phyloP scores from a whole-genome alignment of 2,888 invertebrate species.

The Melieria picta region DNA sequence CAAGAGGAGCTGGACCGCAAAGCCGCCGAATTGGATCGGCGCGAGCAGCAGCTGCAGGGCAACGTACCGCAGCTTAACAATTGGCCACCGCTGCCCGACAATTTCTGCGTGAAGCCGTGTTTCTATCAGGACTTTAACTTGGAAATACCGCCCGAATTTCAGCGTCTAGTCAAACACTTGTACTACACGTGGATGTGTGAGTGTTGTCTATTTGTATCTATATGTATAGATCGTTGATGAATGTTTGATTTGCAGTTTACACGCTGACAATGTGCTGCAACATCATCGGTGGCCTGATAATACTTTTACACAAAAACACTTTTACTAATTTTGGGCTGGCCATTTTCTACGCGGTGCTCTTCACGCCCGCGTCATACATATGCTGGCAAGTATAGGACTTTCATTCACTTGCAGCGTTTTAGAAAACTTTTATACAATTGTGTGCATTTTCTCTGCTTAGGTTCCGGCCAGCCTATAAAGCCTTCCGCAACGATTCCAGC shows the following conservation, averaged over 20 bases:
- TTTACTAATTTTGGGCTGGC: constrained; percentile 86
- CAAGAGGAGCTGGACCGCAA: constrained; percentile 93
- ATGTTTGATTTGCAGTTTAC: constrained; percentile 78
- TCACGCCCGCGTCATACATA: constrained; percentile 96
- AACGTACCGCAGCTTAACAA: constrained; percentile 85
- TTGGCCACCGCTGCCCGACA: constrained; percentile 97
- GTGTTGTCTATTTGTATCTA: constrained; percentile 64
- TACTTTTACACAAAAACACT: constrained; percentile 73
- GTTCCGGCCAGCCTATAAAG: constrained; percentile 98
- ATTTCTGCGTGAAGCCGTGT: constrained; percentile 95
- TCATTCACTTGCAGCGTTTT: background rate
- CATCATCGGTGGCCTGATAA: constrained; percentile 83
- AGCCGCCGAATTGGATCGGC: constrained; percentile 86
- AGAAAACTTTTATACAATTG: constrained; percentile 5
- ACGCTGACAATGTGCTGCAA: constrained; percentile 86
- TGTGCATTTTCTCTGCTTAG: constrained; percentile 45
- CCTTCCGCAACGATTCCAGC: constrained; percentile 98
- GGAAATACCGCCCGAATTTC: constrained; percentile 98
- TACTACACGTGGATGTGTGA: constrained; percentile 98
- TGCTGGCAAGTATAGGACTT: constrained; percentile 77
- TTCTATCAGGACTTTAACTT: constrained; percentile 99
- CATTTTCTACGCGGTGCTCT: constrained; percentile 87
- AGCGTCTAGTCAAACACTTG: constrained; percentile 91
- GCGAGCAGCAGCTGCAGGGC: constrained; percentile 84
- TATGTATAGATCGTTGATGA: constrained; percentile 1